Conservation (phyloP, 1,140 invertebrate species). For the Hyles vespertilio region DNA sequence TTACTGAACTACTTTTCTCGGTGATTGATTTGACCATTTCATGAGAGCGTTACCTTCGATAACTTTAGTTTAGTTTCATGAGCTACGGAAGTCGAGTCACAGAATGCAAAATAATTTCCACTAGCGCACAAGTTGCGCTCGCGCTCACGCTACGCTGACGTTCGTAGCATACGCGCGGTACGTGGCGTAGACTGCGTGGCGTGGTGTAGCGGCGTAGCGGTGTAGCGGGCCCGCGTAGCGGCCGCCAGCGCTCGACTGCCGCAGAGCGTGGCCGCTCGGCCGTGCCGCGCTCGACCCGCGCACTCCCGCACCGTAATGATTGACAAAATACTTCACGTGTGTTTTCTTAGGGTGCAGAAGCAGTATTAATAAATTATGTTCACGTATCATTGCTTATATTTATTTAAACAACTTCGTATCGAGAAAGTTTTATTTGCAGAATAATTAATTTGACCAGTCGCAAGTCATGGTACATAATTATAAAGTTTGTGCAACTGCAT, state of each 20-base stretch:
- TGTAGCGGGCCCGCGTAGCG: conserved; percentile 32
- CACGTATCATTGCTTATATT: too few relatives aligned
- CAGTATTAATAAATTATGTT: too few relatives aligned
- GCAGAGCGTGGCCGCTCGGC: conserved; percentile 43
- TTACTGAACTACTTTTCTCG: too few relatives aligned
- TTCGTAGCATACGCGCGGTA: too few relatives aligned
- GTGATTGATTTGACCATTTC: too few relatives aligned
- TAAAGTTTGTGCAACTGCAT: too few relatives aligned
- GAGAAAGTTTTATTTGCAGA: too few relatives aligned
- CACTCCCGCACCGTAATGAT: conserved; percentile 60
- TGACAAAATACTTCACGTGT: conserved; percentile 71
- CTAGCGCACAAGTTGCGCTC: conserved; percentile 1
- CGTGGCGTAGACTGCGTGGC: conserved; percentile 16
- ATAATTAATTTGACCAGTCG: too few relatives aligned
- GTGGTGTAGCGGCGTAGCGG: conserved; percentile 29
- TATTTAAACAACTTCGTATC: too few relatives aligned
- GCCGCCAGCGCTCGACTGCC: conserved; percentile 53
- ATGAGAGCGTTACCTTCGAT: too few relatives aligned
- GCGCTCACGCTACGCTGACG: conserved; percentile 17
- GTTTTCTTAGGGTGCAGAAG: conserved; percentile 42
- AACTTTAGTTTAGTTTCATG: too few relatives aligned
- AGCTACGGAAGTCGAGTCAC: conserved; percentile 1
- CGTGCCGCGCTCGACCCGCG: conserved; percentile 39
- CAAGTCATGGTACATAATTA: too few relatives aligned
- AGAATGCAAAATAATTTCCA: conserved; percentile 5